Evolutionary conservation across 1,140 invertebrate genomes (phyloP), one percentile per base, ranked within the genome.

Genomic region (Hyposmocoma kahamanoa): DNA sequence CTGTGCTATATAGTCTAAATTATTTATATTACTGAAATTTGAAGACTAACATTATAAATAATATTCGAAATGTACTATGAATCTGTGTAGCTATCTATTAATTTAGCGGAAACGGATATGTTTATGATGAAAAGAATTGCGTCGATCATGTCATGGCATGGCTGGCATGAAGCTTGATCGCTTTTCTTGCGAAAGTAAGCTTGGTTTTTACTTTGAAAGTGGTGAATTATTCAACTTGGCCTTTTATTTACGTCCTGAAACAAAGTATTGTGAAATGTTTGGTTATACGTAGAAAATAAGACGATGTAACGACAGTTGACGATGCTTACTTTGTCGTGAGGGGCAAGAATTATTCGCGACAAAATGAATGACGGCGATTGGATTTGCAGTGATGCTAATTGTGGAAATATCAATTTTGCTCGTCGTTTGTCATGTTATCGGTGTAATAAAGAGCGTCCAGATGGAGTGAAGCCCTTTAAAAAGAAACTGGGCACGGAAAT

Each of bases 401-500:
- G 97, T 89, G 94, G 91, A 42, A 98, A 98, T 91, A 90, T 97
- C 10, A 99, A 98, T 88, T 98, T 98, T 90, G 94, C 96, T 13
- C 90, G 96, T 59, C 87, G 97, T 70, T 91, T 87, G 59, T 91
- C 93, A 58, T 99, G 97, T 80, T 98, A 98, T 87, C 91, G 96
- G 56, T 99, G 97, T 89, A 93, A 93, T 51, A 93, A 92, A 87
- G 93, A 88, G 22, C 82, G 87, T 78, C 88, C 90, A 79, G 88
- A 89, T 71, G 74, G 62, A 43, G 62, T 45, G 18, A 87, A 86
- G 53, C 47, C 70, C 3, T 91, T 66, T 72, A 95, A 96, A 76
- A 97, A 97, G 79, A 97, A 97, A 87, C 89, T 98, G 47, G 97
- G 97, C 0, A 94, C 95, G 55, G 98, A 99, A 88, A 99, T 99